These are phyloP conservation scores for Callyntrura sp. DNA, from an alignment of 2,888 invertebrate genomes.

Conservation along the genomic window DNA sequence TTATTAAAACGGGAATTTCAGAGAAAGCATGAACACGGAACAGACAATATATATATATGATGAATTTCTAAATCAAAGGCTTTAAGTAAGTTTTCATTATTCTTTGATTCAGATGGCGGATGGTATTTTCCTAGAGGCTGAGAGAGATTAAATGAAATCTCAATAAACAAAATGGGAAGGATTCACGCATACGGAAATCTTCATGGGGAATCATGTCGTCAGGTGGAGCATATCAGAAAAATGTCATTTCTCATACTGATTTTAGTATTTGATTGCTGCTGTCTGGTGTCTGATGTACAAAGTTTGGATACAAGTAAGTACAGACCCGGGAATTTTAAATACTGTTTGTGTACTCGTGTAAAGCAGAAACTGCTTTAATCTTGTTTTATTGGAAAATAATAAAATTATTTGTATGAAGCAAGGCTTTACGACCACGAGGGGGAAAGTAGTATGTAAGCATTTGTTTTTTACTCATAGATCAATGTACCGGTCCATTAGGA, in stretches of 20 bases:
- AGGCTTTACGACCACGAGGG: background rate
- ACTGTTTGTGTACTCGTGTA: background rate
- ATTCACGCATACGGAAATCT: background rate
- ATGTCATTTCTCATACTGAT: constrained; percentile 49
- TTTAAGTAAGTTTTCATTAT: no score
- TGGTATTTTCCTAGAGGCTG: background rate
- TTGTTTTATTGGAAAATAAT: background rate
- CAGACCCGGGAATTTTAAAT: background rate
- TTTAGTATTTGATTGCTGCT: constrained; percentile 75
- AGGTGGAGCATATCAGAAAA: constrained; percentile 43
- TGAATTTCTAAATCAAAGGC: no score
- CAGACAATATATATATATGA: constrained; percentile 2
- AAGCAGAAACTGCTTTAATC: background rate
- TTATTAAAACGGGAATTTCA: background rate
- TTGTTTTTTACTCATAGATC: constrained; percentile 85
- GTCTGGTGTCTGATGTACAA: constrained; percentile 76
- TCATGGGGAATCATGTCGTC: constrained; percentile 26
- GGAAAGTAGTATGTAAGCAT: no score
- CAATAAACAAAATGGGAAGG: background rate
- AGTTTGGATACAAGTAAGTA: constrained; percentile 76
- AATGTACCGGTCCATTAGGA: constrained; percentile 88
- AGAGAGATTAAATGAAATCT: background rate
- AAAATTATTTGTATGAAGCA: background rate
- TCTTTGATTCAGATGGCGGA: background rate
- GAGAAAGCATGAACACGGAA: background rate